phyloP scores from a whole-genome alignment of 2,797 vertebrate species.

The Gorsachius magnificus region DNA sequence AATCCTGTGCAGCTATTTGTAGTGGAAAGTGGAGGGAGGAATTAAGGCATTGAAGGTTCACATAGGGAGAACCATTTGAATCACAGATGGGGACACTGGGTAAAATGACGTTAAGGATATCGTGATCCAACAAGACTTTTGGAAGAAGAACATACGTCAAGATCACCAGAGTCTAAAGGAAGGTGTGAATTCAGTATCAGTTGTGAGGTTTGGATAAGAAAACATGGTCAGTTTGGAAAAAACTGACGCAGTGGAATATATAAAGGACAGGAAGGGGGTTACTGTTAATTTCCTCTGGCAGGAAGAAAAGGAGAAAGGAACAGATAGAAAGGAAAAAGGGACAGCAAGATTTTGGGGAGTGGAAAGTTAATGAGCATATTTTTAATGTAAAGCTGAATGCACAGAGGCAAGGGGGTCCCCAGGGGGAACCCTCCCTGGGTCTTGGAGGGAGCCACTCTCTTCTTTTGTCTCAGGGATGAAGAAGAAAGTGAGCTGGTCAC shows the following conservation, averaged over 20 bases:
- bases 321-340: background rate
- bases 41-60: background rate
- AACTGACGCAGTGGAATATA: background rate
- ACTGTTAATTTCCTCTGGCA: constrained; percentile 8
- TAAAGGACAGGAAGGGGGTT: background rate
- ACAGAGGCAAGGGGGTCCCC: background rate
- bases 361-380: background rate
- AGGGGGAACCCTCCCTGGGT: background rate
- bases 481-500: background rate
- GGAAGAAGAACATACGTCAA: background rate
- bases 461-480: background rate
- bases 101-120: background rate
- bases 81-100: background rate
- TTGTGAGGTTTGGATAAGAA: background rate
- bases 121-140: background rate
- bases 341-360: background rate
- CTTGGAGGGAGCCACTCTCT: background rate
- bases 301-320: background rate
- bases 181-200: background rate
- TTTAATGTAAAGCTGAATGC: background rate
- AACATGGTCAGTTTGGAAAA: background rate
- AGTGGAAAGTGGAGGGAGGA: background rate
- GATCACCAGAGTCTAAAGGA: background rate
- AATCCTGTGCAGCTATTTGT: background rate
- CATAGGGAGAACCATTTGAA: background rate